Evolutionary conservation across 2,797 vertebrate species (phyloP).

Genomic region (Leucoraja ocellata): DNA sequence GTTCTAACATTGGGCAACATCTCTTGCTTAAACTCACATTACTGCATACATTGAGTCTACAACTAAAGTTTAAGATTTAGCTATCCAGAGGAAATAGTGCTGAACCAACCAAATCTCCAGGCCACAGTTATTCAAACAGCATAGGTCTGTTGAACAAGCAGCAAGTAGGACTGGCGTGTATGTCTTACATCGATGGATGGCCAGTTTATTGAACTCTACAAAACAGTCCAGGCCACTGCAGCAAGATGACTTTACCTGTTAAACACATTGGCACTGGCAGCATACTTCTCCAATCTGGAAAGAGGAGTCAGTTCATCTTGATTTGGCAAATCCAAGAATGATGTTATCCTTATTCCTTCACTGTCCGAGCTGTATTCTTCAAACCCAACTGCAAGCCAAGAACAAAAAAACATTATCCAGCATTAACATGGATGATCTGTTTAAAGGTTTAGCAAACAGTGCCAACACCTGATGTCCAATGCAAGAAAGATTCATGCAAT

Average conservation of each 20-base stretch:
- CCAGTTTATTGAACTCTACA: not conserved
- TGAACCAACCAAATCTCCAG: not conserved
- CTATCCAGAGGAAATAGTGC: not conserved
- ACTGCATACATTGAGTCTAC: not conserved
- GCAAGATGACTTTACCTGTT: constrained; percentile 64
- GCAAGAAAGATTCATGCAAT: not conserved
- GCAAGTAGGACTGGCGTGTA: not conserved
- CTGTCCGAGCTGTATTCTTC: constrained; percentile 83
- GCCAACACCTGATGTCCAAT: not conserved
- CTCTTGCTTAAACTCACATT: not conserved
- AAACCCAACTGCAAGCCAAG: constrained; percentile 70
- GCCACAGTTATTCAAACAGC: not conserved
- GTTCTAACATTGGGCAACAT: no score
- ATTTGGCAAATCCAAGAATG: constrained; percentile 75
- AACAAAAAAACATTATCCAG: not conserved
- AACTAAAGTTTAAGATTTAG: not conserved
- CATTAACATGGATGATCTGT: not conserved
- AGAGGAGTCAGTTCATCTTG: constrained; percentile 78
- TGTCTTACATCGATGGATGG: not conserved
- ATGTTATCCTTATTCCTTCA: constrained; percentile 75
- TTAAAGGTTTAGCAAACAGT: not conserved
- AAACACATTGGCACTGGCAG: constrained; percentile 83
- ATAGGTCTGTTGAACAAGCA: not conserved
- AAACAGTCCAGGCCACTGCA: not conserved
- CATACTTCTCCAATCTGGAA: constrained; percentile 77